These are phyloP conservation scores for Cyrtodaria siliqua DNA, from an alignment of 2,888 invertebrate species.

Conservation along the genomic window DNA sequence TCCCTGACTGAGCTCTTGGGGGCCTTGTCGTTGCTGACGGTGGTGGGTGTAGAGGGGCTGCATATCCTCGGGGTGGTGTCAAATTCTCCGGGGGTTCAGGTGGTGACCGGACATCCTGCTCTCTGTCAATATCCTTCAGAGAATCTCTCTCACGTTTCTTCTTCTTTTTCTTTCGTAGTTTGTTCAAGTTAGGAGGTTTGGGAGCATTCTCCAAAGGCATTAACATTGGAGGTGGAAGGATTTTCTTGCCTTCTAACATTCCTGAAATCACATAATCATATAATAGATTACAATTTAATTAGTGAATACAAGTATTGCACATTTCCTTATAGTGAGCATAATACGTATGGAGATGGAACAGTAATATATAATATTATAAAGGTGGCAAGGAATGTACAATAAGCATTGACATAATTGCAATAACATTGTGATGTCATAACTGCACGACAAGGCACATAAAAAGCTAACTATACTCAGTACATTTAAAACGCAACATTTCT, in stretches of 20 bases:
- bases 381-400: too few species aligned
- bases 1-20: constrained; percentile 70
- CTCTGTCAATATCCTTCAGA: constrained; percentile 62
- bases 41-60: constrained; percentile 80
- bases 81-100: constrained; percentile 73
- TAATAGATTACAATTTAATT: too few species aligned
- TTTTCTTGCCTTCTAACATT: constrained; percentile 77
- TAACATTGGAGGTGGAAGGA: constrained; percentile 79
- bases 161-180: constrained; percentile 66
- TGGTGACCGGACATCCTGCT: constrained; percentile 68
- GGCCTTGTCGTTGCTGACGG: constrained; percentile 68
- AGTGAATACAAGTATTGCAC: too few species aligned
- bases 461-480: too few species aligned
- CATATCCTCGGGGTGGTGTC: constrained; percentile 77
- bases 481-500: too few species aligned
- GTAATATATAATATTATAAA: too few species aligned
- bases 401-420: too few species aligned
- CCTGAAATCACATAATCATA: too few species aligned
- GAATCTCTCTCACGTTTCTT: constrained; percentile 57
- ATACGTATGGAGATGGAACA: too few species aligned
- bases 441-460: too few species aligned
- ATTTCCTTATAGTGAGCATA: too few species aligned
- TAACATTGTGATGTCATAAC: too few species aligned
- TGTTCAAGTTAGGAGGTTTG: constrained; percentile 68
- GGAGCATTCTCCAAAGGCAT: constrained; percentile 82